Base-by-base conservation (phyloP, 2,797 vertebrate species). In the Takifugu rubripes region DNA sequence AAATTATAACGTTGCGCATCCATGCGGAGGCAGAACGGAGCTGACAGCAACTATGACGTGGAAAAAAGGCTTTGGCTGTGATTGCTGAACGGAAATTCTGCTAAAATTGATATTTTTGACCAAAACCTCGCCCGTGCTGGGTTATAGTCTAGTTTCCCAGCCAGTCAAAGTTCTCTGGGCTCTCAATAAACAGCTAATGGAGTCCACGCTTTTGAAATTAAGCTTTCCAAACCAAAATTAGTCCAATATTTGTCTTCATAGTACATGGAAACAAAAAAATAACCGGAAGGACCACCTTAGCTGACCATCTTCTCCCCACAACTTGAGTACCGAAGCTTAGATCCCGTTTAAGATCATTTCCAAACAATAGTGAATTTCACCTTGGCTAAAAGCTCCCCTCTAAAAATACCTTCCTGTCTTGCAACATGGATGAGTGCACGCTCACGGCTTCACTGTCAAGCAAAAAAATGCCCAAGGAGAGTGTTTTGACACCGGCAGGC, bases 391-490 rank as follows among this genome's bases (percentile, higher is more conserved):
- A 79, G 77, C 68, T 40, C 17, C 45, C 42, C 48, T 79, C 89
- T 90, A 90, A 87, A 91, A 90, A 91, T 91, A 90, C 50, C 53
- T 52, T 44, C 40, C 60, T 70, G 63, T 70, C 79, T 89, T 90
- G 81, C 85, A 91, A 81, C 79, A 90, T 90, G 73, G 79, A 91
- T 91, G 84, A 89, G 82, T 21, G 65, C 51, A 36, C 56, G 74
- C 75, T 76, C 46, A 21, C 61, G 62, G 80, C 68, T 68, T 64
- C 67, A 43, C 78, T 77, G 82, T 82, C 80, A 82, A 67, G 70
- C 36, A 40, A 14, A 77, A 47, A 24, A 77, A 78, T 21, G 56
- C 67, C 76, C 49, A 29, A 61, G 66, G 67, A 76, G 68, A 68
- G 62, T 61, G 72, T 83, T 86, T 77, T 82, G 75, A 85, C 79